Evolutionary conservation across 2,888 invertebrate genomes (phyloP), one percentile per base, ranked within the genome.

Genomic region (Lacanobia oleracea): DNA sequence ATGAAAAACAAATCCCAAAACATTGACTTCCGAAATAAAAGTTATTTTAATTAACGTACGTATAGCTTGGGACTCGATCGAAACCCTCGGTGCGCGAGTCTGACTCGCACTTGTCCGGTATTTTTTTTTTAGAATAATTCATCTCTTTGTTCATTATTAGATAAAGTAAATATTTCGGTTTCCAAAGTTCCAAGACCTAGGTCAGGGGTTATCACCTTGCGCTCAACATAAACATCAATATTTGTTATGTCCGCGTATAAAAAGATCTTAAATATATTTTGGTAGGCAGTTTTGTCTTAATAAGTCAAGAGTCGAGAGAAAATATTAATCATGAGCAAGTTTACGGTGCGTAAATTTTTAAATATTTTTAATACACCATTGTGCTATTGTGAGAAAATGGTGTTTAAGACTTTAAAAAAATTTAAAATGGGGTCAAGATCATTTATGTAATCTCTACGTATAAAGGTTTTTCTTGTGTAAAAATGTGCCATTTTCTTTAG

Each of bases 241-340:
- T 90, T 89, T 85, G 82, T 68, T 64, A 40, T 64, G 70, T 76
- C 77, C 78, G 67, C 57, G 70, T 91, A 91, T 92, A 92, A 85
- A 76, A 91, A 89, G 87, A 86, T 83, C 67, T 71, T 54, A 12
- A 63, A 50, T 60, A 60, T 56, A 62, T 37, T 60, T 57, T 54
- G 4, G 4, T 10, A 59, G 40, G 64, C 76, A 84, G 84, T 84
- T 68, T 53, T 81, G 67, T 67, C 53, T 72, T 67, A 71, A 50
- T 73, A 69, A 67, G 57, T 66, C 23, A 56, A 69, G 79, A 83
- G 76, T 71, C 27, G 75, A 75, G 69, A 62, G 75, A 53, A 65
- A 70, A 62, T 65, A 67, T 48, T 71, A 66, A 86, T 43, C 72
- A 92, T 91, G 92, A 84, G 88, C 72, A 91, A 91, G 67, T 86